A percentile compares a stretch with the other conserved stretches of the same genome.
Evolutionary conservation across 2,888 invertebrate species (phyloP).

Genomic region (Rotaria socialis): DNA sequence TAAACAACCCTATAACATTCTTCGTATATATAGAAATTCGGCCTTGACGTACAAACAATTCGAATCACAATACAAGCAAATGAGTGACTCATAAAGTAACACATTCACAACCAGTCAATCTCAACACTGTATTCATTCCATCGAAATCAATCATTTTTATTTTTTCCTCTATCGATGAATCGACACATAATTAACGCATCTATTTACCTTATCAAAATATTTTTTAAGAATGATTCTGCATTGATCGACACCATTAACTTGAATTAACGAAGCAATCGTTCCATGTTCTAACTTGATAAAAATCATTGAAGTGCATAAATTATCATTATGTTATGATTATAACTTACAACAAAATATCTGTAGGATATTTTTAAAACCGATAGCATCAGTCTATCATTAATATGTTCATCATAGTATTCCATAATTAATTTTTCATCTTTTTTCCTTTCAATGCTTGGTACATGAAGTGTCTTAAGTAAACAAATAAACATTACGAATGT

Average conservation of each 20-base stretch:
- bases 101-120: too few relatives aligned
- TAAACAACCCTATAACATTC: too few relatives aligned
- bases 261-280: not conserved
- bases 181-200: not conserved
- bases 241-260: not conserved
- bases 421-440: not conserved
- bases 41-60: too few relatives aligned
- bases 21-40: too few relatives aligned
- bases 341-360: conserved; percentile 1
- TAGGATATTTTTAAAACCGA: not conserved
- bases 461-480: conserved; percentile 27
- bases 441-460: conserved; percentile 31
- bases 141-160: too few relatives aligned
- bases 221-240: not conserved
- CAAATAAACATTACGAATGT: not conserved
- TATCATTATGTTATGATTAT: not conserved
- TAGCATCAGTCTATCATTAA: conserved; percentile 11
- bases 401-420: not conserved
- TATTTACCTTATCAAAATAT: conserved; percentile 2
- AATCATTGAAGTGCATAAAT: not conserved
- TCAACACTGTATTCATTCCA: too few relatives aligned
- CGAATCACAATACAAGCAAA: too few relatives aligned
- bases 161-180: too few relatives aligned
- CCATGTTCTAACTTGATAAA: not conserved
- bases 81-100: too few relatives aligned